Base-by-base conservation (phyloP, 2,797 vertebrate genomes). In the Pelochelys cantorii region DNA sequence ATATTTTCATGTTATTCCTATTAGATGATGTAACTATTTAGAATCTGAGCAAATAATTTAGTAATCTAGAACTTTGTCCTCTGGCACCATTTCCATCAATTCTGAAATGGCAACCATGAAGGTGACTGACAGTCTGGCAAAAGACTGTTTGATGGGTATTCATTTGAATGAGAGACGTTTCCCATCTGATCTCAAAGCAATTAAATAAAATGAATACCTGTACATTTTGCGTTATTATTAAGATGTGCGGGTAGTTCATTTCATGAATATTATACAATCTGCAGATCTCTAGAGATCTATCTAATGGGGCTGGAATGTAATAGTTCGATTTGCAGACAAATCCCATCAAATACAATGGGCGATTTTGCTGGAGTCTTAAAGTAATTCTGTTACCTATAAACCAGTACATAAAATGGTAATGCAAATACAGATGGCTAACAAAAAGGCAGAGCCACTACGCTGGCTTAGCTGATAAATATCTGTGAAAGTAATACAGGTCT, bases 381-480 rank as follows among this genome's bases (percentile, higher is more conserved):
- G 81, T 90, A 90, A 92, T 95, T 88, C 62, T 86, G 60, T 95
- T 91, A 87, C 71, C 59, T 89, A 14, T 92, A 95, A 96, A 48
- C 75, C 59, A 92, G 84, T 18, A 52, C 60, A 90, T 91, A 91
- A 93, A 96, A n/a, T 80, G 89, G 82, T 85, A 93, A 79, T 81
- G 80, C 78, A 54, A 57, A 34, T 80, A n/a, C 54, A 87, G 90
- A 86, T 93, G 62, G 52, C 68, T 93, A 92, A 94, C 75, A 94
- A 93, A 48, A 94, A 97, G 79, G 71, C 86, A 93, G 71, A 86
- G 42, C 29, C 31, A 52, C 79, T 95, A 83, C 87, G 90, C 90
- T 83, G 93, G 81, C n/a, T 92, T 65, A 84, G 52, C 87, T 93
- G 94, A 95, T 94, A 95, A 91, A 34, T 92, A 94, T 92, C 85